Evolutionary conservation across 2,888 invertebrate genomes (phyloP).

Genomic region (Acrobasis repandana): DNA sequence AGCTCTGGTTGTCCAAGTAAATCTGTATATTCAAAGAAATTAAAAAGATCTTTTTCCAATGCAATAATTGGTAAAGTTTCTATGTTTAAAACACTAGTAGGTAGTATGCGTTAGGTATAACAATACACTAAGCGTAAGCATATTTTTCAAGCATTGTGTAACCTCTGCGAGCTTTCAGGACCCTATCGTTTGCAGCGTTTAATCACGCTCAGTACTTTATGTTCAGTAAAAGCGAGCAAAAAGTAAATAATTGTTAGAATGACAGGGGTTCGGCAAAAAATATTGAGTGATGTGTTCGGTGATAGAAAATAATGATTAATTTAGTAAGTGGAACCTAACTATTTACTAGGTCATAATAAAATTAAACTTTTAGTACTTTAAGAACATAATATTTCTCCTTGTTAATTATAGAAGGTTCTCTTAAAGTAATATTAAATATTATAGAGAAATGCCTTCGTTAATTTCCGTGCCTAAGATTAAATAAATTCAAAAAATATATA

Average conservation of each 20-base stretch:
- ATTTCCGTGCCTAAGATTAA: too few species aligned
- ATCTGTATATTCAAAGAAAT: too few species aligned
- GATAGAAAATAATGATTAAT: not conserved
- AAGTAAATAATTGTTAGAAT: slow-evolving; percentile 7
- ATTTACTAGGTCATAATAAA: not conserved
- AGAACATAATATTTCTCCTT: not conserved
- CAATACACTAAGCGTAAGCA: not conserved
- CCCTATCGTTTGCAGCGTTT: not conserved
- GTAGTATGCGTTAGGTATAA: not conserved
- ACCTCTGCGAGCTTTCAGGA: slow-evolving; percentile 2
- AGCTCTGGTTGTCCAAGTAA: too few species aligned
- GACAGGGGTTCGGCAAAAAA: slow-evolving; percentile 12
- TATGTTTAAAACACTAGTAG: too few species aligned
- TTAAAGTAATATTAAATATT: too few species aligned
- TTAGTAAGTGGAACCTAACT: not conserved
- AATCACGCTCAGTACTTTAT: not conserved
- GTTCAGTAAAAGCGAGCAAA: slow-evolving; percentile 4
- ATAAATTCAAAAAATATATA: too few species aligned
- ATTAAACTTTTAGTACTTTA: not conserved
- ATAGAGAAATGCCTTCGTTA: too few species aligned
- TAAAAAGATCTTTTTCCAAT: too few species aligned
- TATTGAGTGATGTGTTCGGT: not conserved
- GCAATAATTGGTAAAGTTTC: too few species aligned
- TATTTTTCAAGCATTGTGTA: not conserved
- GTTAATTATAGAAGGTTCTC: too few species aligned